These are phyloP conservation scores for Aurelia coerulea DNA, from an alignment of 30 jellyfish, hydroid and myxozoan species.

Conservation along the genomic window DNA sequence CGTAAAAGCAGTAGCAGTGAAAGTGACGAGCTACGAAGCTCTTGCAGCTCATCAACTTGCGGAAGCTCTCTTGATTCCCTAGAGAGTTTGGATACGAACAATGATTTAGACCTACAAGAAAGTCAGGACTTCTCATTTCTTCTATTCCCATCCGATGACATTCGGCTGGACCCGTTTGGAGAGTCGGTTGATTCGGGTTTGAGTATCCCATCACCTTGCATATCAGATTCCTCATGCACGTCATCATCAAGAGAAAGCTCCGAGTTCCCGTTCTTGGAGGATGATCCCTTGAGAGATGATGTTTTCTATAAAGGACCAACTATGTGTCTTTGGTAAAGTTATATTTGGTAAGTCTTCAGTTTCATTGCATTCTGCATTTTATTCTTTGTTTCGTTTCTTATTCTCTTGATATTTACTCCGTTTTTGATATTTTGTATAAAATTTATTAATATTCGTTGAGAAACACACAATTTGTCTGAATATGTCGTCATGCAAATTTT, in stretches of 20 bases:
- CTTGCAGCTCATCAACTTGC: conserved; percentile 59
- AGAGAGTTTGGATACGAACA: conserved; percentile 48
- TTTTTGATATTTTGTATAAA: too few species aligned
- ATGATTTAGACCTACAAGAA: conserved; percentile 37
- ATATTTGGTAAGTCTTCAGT: background rate
- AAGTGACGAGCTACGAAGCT: conserved; percentile 60
- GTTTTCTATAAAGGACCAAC: conserved; percentile 78
- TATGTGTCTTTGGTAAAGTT: conserved; percentile 69
- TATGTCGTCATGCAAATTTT: too few species aligned
- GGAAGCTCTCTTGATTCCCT: conserved; percentile 54
- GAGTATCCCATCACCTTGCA: conserved; percentile 78
- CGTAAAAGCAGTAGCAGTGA: conserved; percentile 32
- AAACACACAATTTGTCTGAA: too few species aligned
- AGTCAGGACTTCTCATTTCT: conserved; percentile 68
- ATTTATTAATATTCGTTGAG: too few species aligned
- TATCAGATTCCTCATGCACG: conserved; percentile 70
- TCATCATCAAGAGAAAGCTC: conserved; percentile 64
- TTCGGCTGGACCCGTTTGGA: conserved; percentile 57
- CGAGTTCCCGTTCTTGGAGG: conserved; percentile 80
- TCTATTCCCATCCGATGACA: conserved; percentile 76
- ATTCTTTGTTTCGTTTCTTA: background rate
- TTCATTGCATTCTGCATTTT: background rate
- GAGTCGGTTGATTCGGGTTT: conserved; percentile 74
- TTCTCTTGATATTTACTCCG: too few species aligned
- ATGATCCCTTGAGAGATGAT: conserved; percentile 63